Percentiles rank a stretch among this genome's conserved stretches.
Conservation (phyloP, 2,888 invertebrate species). For the Andrena fulva region DNA sequence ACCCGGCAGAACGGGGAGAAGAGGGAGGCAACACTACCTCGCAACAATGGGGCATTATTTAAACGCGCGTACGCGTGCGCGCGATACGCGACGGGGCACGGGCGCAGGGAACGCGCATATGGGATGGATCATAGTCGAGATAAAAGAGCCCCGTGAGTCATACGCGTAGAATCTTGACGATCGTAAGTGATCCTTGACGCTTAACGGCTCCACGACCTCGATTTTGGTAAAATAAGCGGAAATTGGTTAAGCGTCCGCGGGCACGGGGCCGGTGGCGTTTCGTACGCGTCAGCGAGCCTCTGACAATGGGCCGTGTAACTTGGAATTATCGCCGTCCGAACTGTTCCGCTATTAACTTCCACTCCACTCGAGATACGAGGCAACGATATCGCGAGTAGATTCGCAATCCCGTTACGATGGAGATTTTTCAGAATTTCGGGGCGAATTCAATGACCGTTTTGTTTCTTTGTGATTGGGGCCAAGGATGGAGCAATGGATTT, state of each 20-base stretch:
- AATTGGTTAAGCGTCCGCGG: conserved; percentile 69
- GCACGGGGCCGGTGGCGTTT: conserved; percentile 29
- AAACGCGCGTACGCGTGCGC: conserved; percentile 15
- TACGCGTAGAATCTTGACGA: conserved; percentile 60
- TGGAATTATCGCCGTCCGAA: conserved; percentile 29
- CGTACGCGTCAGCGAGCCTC: conserved; percentile 23
- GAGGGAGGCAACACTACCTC: background rate
- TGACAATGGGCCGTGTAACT: conserved; percentile 26
- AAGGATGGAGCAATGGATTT: too few relatives aligned
- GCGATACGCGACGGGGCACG: background rate
- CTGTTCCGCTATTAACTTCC: conserved; percentile 7
- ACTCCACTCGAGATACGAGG: background rate
- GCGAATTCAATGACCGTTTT: too few relatives aligned
- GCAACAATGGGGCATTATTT: conserved; percentile 47
- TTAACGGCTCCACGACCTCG: conserved; percentile 79
- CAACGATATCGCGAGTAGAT: background rate
- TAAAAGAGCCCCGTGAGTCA: conserved; percentile 62
- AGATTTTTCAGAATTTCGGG: too few relatives aligned
- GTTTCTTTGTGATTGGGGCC: too few relatives aligned
- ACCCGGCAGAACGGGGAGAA: background rate
- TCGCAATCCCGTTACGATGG: background rate
- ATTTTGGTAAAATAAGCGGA: conserved; percentile 79
- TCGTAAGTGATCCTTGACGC: conserved; percentile 72
- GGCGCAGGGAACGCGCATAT: conserved; percentile 17
- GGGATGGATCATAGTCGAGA: conserved; percentile 51